These are phyloP conservation scores for Steinernema carpocapsae DNA, from an alignment of 2,888 invertebrate species.

Conservation along the genomic window DNA sequence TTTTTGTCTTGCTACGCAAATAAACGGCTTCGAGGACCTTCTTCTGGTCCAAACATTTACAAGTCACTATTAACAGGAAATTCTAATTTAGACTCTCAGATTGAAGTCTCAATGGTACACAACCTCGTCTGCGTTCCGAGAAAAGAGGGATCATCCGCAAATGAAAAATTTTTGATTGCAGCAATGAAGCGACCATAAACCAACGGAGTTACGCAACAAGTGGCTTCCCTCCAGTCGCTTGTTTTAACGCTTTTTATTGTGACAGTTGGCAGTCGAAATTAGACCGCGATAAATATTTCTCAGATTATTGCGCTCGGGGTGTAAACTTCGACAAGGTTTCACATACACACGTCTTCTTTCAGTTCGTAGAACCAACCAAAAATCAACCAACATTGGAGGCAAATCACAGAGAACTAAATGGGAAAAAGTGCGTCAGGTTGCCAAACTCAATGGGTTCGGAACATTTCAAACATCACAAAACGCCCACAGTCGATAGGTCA, in stretches of 20 bases:
- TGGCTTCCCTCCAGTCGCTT: no score
- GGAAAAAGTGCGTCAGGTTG: no score
- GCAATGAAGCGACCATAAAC: neutral
- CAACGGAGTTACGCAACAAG: neutral
- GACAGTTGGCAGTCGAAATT: slow-evolving; percentile 26
- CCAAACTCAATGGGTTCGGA: no score
- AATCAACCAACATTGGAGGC: no score
- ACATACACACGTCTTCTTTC: neutral
- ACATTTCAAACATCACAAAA: no score
- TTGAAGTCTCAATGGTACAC: no score
- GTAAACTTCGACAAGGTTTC: slow-evolving; percentile 6
- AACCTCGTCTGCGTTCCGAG: no score
- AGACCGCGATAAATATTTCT: slow-evolving; percentile 25
- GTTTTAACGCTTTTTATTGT: slow-evolving; percentile 20
- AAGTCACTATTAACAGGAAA: neutral
- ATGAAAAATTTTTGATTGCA: neutral
- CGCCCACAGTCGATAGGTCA: no score
- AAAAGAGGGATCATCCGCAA: neutral
- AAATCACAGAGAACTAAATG: no score
- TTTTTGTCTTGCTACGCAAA: no score
- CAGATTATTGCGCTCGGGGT: neutral
- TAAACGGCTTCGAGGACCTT: neutral
- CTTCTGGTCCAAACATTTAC: neutral
- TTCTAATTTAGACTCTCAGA: no score
- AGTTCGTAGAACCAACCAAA: no score